phyloP scores from a whole-genome alignment of 1,140 invertebrate species.

The Eriocheir sinensis region DNA sequence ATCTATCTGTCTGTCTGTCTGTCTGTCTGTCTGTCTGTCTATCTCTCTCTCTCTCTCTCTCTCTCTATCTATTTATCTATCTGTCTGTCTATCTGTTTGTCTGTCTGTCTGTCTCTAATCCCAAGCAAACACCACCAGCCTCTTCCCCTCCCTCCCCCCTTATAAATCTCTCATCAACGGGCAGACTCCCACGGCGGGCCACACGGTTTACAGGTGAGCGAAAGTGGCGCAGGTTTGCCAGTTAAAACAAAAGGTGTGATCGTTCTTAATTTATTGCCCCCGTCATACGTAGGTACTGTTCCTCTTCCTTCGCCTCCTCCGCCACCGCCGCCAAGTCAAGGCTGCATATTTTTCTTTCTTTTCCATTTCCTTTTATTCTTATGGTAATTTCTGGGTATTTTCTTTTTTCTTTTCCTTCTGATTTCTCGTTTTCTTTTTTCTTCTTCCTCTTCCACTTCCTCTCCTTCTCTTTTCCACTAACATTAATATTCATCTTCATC shows the following conservation, averaged over 20 bases:
- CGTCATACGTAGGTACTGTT: background rate
- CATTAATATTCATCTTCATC: background rate
- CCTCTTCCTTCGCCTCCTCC: background rate
- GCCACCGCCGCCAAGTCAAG: background rate
- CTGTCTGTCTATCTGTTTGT: no score
- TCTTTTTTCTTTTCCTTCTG: background rate
- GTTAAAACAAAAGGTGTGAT: slow-evolving; percentile 55
- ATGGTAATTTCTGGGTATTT: background rate
- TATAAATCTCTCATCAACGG: background rate
- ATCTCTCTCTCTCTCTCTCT: no score
- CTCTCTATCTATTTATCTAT: no score
- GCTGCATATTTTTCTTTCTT: background rate
- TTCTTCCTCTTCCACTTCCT: background rate
- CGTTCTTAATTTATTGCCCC: slow-evolving; percentile 51
- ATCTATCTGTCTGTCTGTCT: no score
- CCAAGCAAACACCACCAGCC: background rate
- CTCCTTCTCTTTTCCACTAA: background rate
- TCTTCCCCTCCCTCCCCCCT: background rate
- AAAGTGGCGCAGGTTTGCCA: background rate
- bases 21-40: no score
- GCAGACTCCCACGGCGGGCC: background rate
- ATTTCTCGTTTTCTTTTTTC: background rate
- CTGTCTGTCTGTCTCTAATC: no score
- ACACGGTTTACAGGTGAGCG: background rate
- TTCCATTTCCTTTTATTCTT: background rate